phyloP scores from a whole-genome alignment of 2,888 invertebrate genomes.

The Tinea trinotella region DNA sequence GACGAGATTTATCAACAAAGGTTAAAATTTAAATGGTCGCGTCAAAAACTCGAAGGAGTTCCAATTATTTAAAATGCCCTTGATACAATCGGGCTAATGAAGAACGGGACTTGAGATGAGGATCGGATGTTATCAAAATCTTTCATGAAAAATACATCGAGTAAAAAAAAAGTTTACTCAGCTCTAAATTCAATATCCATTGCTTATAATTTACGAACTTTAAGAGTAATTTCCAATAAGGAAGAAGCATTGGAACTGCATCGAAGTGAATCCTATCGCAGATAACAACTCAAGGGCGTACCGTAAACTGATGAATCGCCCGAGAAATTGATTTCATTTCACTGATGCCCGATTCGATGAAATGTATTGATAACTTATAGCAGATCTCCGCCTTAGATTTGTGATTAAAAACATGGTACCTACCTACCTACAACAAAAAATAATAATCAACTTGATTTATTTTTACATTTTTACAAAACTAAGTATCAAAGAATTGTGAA shows the following conservation, averaged over 20 bases:
- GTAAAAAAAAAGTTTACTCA: neutral
- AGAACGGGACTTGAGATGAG: conserved; percentile 58
- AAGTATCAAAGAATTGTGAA: no score
- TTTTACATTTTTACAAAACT: no score
- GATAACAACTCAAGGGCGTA: conserved; percentile 16
- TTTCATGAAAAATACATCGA: conserved; percentile 9
- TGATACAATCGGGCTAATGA: conserved; percentile 69
- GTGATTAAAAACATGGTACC: conserved; percentile 7
- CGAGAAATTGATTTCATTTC: conserved; percentile 62
- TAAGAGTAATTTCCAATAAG: no score
- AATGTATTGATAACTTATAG: conserved; percentile 37
- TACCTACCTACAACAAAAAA: neutral
- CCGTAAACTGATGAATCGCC: conserved; percentile 17
- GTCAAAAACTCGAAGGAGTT: conserved; percentile 52
- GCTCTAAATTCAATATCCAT: conserved; percentile 4
- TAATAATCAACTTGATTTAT: no score
- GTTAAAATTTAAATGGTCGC: conserved; percentile 49
- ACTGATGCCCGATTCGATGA: conserved; percentile 47
- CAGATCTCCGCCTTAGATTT: conserved; percentile 17
- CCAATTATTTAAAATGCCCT: conserved; percentile 61
- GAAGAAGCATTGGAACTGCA: conserved; percentile 5
- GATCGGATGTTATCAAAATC: conserved; percentile 31
- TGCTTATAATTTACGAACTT: no score
- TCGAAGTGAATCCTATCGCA: neutral
- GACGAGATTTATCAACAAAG: conserved; percentile 42